Base-by-base conservation (phyloP, 2,888 invertebrate species). In the Allophyes oxyacanthae region DNA sequence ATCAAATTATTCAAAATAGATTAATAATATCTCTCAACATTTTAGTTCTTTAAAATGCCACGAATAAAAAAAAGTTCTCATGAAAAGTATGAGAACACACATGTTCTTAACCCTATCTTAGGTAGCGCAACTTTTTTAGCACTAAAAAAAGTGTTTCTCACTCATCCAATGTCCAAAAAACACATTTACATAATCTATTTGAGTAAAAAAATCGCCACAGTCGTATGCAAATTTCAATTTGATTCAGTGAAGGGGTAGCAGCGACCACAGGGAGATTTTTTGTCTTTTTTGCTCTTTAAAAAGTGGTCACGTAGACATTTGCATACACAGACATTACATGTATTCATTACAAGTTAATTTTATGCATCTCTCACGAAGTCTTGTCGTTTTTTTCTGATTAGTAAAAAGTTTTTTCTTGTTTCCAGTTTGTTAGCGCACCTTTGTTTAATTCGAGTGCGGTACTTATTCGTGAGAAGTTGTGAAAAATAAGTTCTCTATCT, bases 261-360 rank as follows among this genome's bases (percentile, higher is more conserved):
- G 71, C 80, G 88, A 71, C 85, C 86, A 82, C 54, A 52, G 57
- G 64, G 79, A 77, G 72, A 72, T 77, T 75, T 66, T 66, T 75
- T 70, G 65, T 68, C 55, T 70, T 86, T 81, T 84, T 82, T 81
- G 71, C 73, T 75, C 77, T 83, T 78, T 77, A 83, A 87, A 91
- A 92, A 87, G 85, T 91, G 90, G 90, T 91, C 91, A 92, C 91
- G 90, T 90, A 86, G 77, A 65, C 53, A 69, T 88, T 86, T 84
- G 79, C 83, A 87, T 86, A 83, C n/a, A n/a, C n/a, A n/a, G n/a
- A n/a, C n/a, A n/a, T n/a, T n/a, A n/a, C 74, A 64, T 63, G 73
- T 81, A 82, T 81, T 81, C 79, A 79, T 81, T 82, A 72, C 62
- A 65, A 74, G 75, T 83, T 88, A 88, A 89, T 90, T 87, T 86